Percentiles rank a stretch among this genome's conserved stretches.
Conservation (phyloP, 2,113 vertebrate species). For the Dromaius novaehollandiae region DNA sequence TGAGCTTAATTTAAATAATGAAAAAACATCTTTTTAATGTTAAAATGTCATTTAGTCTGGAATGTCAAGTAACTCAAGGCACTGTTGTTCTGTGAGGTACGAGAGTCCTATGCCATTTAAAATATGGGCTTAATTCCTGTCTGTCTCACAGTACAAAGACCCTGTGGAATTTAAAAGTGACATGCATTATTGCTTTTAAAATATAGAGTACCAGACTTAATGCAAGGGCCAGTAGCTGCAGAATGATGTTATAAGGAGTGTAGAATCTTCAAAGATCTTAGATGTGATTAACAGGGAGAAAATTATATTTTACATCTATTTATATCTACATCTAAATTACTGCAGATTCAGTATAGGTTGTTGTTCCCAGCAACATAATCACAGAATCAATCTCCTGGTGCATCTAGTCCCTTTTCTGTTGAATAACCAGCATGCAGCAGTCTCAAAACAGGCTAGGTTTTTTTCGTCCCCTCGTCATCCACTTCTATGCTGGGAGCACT, state of each 20-base stretch:
- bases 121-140: background rate
- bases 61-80: background rate
- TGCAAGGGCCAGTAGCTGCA: background rate
- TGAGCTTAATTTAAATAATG: slow-evolving; percentile 17
- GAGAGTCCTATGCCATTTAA: background rate
- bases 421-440: accelerated
- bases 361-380: background rate
- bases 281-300: background rate
- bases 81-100: background rate
- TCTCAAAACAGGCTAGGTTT: background rate
- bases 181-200: background rate
- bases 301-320: background rate
- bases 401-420: background rate
- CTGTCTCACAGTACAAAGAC: background rate
- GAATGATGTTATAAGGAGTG: background rate
- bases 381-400: background rate
- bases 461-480: background rate
- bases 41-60: background rate
- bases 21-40: background rate
- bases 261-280: background rate
- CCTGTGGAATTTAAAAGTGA: background rate
- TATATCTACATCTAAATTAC: background rate
- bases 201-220: background rate
- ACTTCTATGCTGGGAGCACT: background rate
- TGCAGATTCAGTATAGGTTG: background rate